Percentiles rank a stretch among this genome's conserved stretches.
These are phyloP conservation scores for Tachystola acroxantha DNA, from an alignment of 2,888 invertebrate genomes.

Conservation along the genomic window DNA sequence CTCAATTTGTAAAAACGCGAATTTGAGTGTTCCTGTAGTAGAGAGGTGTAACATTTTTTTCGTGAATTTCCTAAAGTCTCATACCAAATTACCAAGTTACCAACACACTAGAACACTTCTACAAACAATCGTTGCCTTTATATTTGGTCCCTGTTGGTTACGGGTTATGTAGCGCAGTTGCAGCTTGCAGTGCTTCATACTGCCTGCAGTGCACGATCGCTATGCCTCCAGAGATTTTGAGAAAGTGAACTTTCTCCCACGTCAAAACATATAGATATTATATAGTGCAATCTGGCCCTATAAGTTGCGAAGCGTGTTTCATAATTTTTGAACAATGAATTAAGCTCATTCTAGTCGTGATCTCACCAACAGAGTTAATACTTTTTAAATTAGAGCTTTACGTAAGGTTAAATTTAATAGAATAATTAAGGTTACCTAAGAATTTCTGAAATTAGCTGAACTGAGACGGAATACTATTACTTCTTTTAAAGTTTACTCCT, in stretches of 20 bases:
- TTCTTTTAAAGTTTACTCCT: too few species aligned
- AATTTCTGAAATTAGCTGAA: too few species aligned
- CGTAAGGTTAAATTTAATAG: too few species aligned
- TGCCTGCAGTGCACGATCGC: conserved; percentile 21
- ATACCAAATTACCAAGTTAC: too few species aligned
- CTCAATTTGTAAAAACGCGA: too few species aligned
- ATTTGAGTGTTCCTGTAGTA: too few species aligned
- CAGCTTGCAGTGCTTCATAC: neutral
- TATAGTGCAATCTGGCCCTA: conserved; percentile 23
- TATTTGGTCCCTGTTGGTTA: too few species aligned
- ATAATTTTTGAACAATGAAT: conserved; percentile 1
- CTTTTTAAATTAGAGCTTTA: neutral
- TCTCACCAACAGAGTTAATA: neutral
- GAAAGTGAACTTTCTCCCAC: conserved; percentile 63
- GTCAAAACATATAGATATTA: conserved; percentile 14
- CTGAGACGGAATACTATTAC: too few species aligned
- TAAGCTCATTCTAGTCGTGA: conserved; percentile 1
- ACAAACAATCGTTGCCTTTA: too few species aligned
- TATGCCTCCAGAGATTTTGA: conserved; percentile 40
- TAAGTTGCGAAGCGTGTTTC: conserved; percentile 13
- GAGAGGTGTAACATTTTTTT: too few species aligned
- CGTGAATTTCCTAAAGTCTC: too few species aligned
- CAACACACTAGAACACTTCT: too few species aligned
- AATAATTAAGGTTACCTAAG: neutral
- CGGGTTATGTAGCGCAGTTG: conserved; percentile 1